Evolutionary conservation across 2,113 vertebrate species (phyloP).

Genomic region (Thermophis baileyi): DNA sequence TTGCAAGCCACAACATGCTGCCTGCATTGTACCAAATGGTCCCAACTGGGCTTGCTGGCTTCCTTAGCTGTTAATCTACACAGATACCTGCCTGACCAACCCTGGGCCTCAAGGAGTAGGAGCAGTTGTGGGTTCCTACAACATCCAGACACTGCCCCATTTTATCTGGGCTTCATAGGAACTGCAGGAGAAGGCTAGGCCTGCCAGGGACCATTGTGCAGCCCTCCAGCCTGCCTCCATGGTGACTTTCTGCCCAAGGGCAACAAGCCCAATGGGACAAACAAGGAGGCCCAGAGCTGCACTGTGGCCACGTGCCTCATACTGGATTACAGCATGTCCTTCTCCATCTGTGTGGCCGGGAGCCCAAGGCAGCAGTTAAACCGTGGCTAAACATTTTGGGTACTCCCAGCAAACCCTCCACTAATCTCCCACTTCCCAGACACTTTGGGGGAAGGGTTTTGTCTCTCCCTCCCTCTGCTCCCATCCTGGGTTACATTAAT

Average conservation of each 20-base stretch:
- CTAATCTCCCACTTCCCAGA: background rate
- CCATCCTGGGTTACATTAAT: background rate
- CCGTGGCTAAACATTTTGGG: background rate
- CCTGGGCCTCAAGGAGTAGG: background rate
- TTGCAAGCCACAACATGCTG: background rate
- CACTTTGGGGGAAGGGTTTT: background rate
- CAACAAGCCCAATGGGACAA: background rate
- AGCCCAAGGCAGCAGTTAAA: background rate
- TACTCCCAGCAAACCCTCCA: background rate
- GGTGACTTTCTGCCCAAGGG: background rate
- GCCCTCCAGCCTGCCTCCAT: background rate
- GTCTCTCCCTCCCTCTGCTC: background rate
- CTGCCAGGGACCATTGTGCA: background rate
- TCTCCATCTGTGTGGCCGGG: background rate
- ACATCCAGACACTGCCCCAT: background rate
- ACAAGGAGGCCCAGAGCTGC: background rate
- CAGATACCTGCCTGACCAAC: background rate
- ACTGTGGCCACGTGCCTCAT: background rate
- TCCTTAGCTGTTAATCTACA: background rate
- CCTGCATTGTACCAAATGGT: background rate
- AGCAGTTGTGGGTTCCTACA: background rate
- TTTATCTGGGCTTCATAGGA: background rate
- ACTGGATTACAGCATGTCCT: background rate
- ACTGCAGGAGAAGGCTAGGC: background rate
- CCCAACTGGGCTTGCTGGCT: background rate